A percentile compares a stretch with the other conserved stretches of the same genome.
phyloP scores from a whole-genome alignment of 2,888 invertebrate species.

The Artemia sp. region DNA sequence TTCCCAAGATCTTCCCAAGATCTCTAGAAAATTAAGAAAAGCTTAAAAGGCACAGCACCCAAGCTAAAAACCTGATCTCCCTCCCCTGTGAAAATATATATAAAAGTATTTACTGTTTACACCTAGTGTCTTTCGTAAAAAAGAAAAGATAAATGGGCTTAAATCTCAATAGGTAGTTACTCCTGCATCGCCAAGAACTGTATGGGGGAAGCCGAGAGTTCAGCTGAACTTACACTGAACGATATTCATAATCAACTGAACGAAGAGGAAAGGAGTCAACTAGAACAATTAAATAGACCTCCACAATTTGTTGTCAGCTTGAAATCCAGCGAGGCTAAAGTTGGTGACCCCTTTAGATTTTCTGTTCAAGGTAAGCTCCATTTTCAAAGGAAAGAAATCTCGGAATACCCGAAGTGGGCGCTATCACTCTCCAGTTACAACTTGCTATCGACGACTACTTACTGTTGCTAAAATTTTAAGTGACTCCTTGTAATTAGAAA shows the following conservation, averaged over 20 bases:
- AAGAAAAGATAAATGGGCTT: no score
- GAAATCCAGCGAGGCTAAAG: constrained; percentile 61
- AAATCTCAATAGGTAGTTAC: constrained; percentile 44
- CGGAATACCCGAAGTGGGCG: neutral
- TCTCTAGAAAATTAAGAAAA: no score
- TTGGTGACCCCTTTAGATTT: constrained; percentile 63
- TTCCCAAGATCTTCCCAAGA: no score
- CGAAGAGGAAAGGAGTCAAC: constrained; percentile 61
- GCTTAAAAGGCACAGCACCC: no score
- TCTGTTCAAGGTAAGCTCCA: constrained; percentile 44
- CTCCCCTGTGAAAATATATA: no score
- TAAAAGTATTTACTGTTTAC: no score
- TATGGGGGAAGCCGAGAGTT: constrained; percentile 74
- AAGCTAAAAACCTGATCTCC: no score
- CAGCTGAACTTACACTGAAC: constrained; percentile 69
- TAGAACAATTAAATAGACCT: constrained; percentile 53
- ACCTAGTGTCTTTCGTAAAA: no score
- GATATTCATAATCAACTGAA: constrained; percentile 76
- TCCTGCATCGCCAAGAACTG: constrained; percentile 75
- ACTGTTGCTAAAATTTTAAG: no score
- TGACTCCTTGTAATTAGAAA: no score
- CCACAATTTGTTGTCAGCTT: constrained; percentile 64
- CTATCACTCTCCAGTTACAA: neutral
- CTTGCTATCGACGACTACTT: no score
- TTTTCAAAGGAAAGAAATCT: neutral